Base-by-base conservation (phyloP, 2,113 vertebrate species). In the Muscicapa adusta region DNA sequence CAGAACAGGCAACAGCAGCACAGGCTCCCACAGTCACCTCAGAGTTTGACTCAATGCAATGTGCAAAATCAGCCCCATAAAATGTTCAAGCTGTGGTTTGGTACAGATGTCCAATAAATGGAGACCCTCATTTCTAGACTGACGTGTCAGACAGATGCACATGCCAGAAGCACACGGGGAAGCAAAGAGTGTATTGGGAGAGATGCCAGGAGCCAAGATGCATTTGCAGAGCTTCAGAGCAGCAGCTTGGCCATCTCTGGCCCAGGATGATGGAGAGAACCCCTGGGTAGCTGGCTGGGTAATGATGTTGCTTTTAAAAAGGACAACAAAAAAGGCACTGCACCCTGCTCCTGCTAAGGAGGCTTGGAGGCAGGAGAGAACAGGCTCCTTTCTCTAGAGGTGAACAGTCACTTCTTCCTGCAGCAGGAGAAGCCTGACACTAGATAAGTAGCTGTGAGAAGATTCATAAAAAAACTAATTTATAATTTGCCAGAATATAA, bases 381-480 rank as follows among this genome's bases (percentile, higher is more conserved):
- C 45, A 50, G 63, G 24, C n/a, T 78, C 23, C 68, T 70, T 91
- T 54, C 73, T 92, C 75, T 43, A 18, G 47, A 90, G 90, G 90
- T 89, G 93, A 86, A 24, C 48, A 72, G 68, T 82, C 60, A 17
- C 60, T 73, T 62, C 75, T 60, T 91, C 65, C 70, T 75, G 13
- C 72, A 91, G 93, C 63, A 81, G 71, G 2, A 67, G 77, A 36
- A 82, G 60, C 74, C 81, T 82, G 83, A 62, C 58, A 80, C 63
- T 48, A 78, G 82, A 88, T 95, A 85, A 95, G 85, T 89, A 91
- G 75, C 86, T 95, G 65, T 78, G 85, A 88, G 88, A 71, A 88
- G 92, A 96, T 97, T 97, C 96, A 94, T 96, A 94, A 97, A 96
- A 89, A 94, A 96, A 11, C 95, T 97, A 96, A 97, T 96, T 97